A percentile compares a stretch with the other conserved stretches of the same genome.
Conservation (phyloP, 2,113 vertebrate species). For the Leucosticte australis region DNA sequence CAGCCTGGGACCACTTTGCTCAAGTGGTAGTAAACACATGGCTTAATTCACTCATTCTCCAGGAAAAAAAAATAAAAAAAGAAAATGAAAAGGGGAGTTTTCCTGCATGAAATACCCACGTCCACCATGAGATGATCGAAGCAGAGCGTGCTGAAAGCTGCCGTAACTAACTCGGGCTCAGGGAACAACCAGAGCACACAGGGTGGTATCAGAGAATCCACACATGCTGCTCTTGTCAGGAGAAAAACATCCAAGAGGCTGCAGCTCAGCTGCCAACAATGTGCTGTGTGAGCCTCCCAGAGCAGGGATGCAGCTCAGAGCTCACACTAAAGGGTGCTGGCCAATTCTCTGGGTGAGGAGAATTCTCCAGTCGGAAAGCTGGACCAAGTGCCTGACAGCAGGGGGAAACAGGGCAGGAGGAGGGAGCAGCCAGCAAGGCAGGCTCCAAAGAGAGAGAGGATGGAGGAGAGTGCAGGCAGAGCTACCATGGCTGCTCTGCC, state of each 20-base stretch:
- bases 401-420: background rate
- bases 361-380: background rate
- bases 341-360: background rate
- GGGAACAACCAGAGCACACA: background rate
- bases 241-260: background rate
- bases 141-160: background rate
- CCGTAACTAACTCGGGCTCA: background rate
- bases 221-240: background rate
- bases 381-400: background rate
- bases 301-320: background rate
- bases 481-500: fast-evolving
- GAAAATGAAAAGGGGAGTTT: background rate
- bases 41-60: conserved; percentile 16
- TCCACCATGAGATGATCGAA: fast-evolving
- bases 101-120: background rate
- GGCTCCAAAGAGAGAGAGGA: background rate
- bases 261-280: background rate
- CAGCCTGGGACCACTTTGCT: conserved; percentile 41
- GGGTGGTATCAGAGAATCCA: background rate
- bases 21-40: conserved; percentile 29
- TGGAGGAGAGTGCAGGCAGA: background rate
- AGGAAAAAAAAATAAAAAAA: background rate
- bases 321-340: background rate
- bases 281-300: fast-evolving
- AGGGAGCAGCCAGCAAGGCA: background rate